A percentile compares a stretch with the other conserved stretches of the same genome.
phyloP scores from a whole-genome alignment of 2,888 invertebrate species.

The Diarsia rubi region DNA sequence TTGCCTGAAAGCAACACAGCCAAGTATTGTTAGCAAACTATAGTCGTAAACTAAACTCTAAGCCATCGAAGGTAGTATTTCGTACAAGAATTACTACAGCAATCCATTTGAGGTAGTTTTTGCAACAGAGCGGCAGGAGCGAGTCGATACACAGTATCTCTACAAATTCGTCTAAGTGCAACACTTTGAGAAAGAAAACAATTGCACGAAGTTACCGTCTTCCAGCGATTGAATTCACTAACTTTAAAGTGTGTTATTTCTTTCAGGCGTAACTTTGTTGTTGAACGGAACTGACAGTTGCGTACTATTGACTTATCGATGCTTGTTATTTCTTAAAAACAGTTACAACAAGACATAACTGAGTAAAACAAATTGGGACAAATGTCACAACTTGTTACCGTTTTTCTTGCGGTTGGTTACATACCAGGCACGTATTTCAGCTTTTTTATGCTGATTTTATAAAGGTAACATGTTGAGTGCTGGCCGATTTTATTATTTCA shows the following conservation, averaged over 20 bases:
- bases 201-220: conserved; percentile 84
- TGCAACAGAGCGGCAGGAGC: conserved; percentile 45
- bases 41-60: conserved; percentile 60
- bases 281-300: conserved; percentile 80
- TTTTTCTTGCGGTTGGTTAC: conserved; percentile 51
- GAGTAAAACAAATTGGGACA: conserved; percentile 56
- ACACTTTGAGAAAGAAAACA: conserved; percentile 86
- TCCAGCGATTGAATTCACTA: conserved; percentile 86
- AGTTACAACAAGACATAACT: conserved; percentile 59
- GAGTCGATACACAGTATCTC: conserved; percentile 68
- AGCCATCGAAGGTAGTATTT: conserved; percentile 61
- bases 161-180: conserved; percentile 79
- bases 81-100: conserved; percentile 64
- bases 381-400: conserved; percentile 44
- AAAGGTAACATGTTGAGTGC: conserved; percentile 6
- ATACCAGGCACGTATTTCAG: conserved; percentile 23
- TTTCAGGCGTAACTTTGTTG: conserved; percentile 82
- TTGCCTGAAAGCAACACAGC: conserved; percentile 46
- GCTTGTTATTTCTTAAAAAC: conserved; percentile 71
- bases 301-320: conserved; percentile 78
- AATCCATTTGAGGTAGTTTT: conserved; percentile 66
- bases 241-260: conserved; percentile 89
- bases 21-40: conserved; percentile 60
- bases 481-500: conserved; percentile 32
- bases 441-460: conserved; percentile 9